Evolutionary conservation across 2,888 invertebrate species (phyloP).

Genomic region (Litoditis marina): DNA sequence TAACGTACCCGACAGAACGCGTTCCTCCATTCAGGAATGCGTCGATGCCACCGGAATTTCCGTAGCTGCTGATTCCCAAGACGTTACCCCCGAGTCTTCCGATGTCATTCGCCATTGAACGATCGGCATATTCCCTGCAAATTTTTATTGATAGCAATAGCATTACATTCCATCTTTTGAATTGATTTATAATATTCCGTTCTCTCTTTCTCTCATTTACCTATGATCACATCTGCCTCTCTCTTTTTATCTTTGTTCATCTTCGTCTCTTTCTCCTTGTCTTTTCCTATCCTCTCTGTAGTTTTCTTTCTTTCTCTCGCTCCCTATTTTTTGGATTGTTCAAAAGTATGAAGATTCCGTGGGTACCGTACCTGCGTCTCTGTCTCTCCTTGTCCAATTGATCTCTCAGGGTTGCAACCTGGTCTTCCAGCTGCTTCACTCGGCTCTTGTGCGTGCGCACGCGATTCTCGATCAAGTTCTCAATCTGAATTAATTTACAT

Average conservation of each 20-base stretch:
- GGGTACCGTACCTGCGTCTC: conserved; percentile 30
- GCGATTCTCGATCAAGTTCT: conserved; percentile 60
- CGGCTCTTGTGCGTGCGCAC: conserved; percentile 56
- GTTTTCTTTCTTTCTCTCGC: no score
- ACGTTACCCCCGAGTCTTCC: conserved; percentile 51
- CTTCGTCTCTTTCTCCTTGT: no score
- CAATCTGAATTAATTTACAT: conserved; percentile 57
- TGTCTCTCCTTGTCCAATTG: conserved; percentile 57
- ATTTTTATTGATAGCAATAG: not conserved
- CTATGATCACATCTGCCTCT: no score
- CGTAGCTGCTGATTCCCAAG: conserved; percentile 33
- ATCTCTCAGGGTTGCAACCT: conserved; percentile 54
- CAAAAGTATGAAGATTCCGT: no score
- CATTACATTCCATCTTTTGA: no score
- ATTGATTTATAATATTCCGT: no score
- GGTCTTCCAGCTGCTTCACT: conserved; percentile 58
- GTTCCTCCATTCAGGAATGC: conserved; percentile 33
- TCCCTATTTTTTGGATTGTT: no score
- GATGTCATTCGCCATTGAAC: conserved; percentile 53
- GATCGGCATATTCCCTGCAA: conserved; percentile 51
- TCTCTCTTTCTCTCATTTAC: no score
- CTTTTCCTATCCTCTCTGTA: no score
- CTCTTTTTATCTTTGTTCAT: no score
- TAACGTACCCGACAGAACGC: conserved; percentile 31
- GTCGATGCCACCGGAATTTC: conserved; percentile 49